Evolutionary conservation across 1,140 invertebrate species (phyloP), one percentile per base, ranked within the genome.

Genomic region (Thaumetopoea pityocampa): DNA sequence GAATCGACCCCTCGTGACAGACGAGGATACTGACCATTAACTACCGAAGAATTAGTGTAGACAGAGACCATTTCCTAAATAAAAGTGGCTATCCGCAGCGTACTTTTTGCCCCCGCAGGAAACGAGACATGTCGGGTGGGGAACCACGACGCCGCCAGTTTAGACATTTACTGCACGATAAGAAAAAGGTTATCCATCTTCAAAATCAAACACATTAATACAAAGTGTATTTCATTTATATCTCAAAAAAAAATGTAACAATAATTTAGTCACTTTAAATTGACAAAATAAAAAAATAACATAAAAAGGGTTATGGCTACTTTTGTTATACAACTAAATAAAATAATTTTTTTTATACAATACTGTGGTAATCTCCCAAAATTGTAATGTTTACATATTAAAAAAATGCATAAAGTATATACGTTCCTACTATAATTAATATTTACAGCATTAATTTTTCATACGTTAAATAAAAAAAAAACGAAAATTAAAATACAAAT

Each of bases 371-470:
- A 41, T 41, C 37, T 41, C 37, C 15, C 12, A 7, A 30, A 30
- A 23, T 30, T 20, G n/a, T n/a, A n/a, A 41, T 41, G 28, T 32
- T 41, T 41, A 41, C 27, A 30, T 12, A 40, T 30, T 36, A 26
- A 41, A 37, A 24, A 41, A 41, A 41, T 41, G 37, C 37, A 30
- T 41, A 30, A 40, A 29, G 27, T 40, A 40, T 9, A 18, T 28
- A 29, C 19, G 9, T 33, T 33, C 8, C 3, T 23, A 11, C 30
- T 41, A 41, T 41, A 27, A 29, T 24, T 28, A 41, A 41, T 41
- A 41, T 41, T 41, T 41, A 41, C 37, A 41, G 32, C n/a, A 41
- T 41, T 30, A 41, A 41, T 41, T n/a, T n/a, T n/a, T n/a, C n/a
- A n/a, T n/a, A n/a, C n/a, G n/a, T n/a, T n/a, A n/a, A n/a, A n/a